Evolutionary conservation across 37 sponge, comb jelly and placozoan species (phyloP), one percentile per base, ranked within the genome.

Genomic region (Corticium candelabrum): DNA sequence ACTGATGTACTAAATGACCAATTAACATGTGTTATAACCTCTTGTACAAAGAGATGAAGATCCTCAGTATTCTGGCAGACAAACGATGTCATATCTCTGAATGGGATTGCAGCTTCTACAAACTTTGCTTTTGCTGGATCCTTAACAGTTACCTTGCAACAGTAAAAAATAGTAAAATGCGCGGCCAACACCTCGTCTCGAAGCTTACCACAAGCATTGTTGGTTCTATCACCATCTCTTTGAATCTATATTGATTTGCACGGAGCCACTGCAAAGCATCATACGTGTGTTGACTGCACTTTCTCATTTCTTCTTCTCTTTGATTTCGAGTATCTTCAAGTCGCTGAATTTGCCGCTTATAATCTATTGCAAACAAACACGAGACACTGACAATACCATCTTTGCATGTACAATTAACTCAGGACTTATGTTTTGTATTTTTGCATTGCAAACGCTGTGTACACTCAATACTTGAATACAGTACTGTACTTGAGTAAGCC

Each of bases 261-360:
- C 79, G 37, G 11, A 98, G 87, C 99, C 99, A 98, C 50, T 86
- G 72, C 36, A 94, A 82, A 68, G 93, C 94, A 2, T 82, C 74
- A n/a, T 74, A 84, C 0, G 93, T 83, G 40, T 90, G 85, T 5
- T 74, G 62, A 50, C 86, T 85, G 43, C 33, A 77, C 41, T 74
- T 77, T 38, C 76, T 68, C 2, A 98, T 83, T 41, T 38, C 77
- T 34, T 91, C 76, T 35, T 93, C 74, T 4, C 96, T 81, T 76
- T 81, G 85, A 37, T 83, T 89, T 31, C 82, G 36, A 4, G 91
- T 78, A 37, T 92, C 89, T 41, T 89, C 77, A 56, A 89, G 86
- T 40, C 71, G 68, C 21, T 79, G 37, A 39, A 97, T 68, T 76
- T 89, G 79, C 5, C 76, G 81, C 43, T 85, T 74, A 41, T 81